Conservation (phyloP, 1,140 invertebrate species). For the Formica selysi region DNA sequence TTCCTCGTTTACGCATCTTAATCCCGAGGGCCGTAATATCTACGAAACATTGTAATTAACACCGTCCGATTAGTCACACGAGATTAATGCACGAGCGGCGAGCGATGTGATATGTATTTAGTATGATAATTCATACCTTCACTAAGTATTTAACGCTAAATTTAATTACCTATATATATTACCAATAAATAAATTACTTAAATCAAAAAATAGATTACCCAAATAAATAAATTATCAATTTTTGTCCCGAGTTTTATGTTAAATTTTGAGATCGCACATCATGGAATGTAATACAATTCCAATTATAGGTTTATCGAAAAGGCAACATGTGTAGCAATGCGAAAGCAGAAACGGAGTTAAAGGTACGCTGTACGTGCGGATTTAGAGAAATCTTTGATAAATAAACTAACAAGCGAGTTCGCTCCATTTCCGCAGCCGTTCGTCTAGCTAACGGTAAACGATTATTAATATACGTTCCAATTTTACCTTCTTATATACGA, state of each 20-base stretch:
- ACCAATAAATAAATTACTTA: too few relatives aligned
- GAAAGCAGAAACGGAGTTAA: conserved; percentile 4
- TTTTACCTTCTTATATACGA: conserved; percentile 12
- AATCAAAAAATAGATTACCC: too few relatives aligned
- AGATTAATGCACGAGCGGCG: neutral
- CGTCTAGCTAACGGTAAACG: conserved; percentile 19
- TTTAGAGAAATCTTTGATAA: conserved; percentile 46
- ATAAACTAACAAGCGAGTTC: conserved; percentile 18
- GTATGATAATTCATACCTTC: neutral
- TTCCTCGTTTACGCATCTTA: conserved; percentile 28
- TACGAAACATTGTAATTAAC: conserved; percentile 40
- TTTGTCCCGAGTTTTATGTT: neutral
- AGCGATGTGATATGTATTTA: neutral
- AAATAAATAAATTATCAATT: too few relatives aligned
- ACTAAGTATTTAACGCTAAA: too few relatives aligned
- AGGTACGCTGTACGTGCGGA: conserved; percentile 1
- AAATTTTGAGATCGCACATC: neutral
- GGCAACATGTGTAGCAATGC: neutral
- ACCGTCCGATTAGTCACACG: conserved; percentile 6
- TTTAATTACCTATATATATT: too few relatives aligned
- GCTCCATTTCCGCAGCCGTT: conserved; percentile 53
- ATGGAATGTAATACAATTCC: neutral
- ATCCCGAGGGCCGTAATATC: conserved; percentile 26
- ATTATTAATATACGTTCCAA: conserved; percentile 44
- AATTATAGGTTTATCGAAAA: neutral